A percentile compares a stretch with the other conserved stretches of the same genome.
Conservation (phyloP, 2,113 vertebrate species). For the Asarcornis scutulata region DNA sequence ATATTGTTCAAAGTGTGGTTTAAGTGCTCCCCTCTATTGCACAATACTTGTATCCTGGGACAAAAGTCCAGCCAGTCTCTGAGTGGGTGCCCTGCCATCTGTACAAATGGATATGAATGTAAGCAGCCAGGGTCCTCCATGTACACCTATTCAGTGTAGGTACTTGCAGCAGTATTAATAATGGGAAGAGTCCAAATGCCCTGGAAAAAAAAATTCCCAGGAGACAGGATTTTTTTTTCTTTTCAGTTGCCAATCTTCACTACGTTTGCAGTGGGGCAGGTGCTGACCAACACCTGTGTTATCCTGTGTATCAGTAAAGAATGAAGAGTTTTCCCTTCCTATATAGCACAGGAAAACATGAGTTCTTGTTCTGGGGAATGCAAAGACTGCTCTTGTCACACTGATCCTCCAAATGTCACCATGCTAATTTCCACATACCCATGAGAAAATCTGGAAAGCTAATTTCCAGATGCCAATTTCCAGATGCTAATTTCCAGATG, state of each 20-base stretch:
- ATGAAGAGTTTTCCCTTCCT: neutral
- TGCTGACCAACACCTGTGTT: neutral
- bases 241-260: neutral
- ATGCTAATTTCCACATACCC: neutral
- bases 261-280: neutral
- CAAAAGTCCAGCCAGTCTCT: neutral
- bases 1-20: neutral
- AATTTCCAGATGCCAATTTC: too few species aligned
- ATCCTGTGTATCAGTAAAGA: neutral
- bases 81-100: neutral
- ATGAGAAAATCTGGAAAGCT: neutral
- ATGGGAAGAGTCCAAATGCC: neutral
- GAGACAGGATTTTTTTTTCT: neutral
- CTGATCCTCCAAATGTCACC: neutral
- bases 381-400: neutral
- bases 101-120: neutral
- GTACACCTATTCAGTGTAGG: accelerated
- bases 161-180: neutral
- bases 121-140: neutral
- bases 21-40: neutral
- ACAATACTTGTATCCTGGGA: neutral
- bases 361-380: neutral
- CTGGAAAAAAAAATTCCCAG: neutral
- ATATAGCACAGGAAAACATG: neutral
- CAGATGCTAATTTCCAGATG: too few species aligned